Conservation (phyloP, 2,797 vertebrate genomes). For the Acrossocheilus wenchowensis region DNA sequence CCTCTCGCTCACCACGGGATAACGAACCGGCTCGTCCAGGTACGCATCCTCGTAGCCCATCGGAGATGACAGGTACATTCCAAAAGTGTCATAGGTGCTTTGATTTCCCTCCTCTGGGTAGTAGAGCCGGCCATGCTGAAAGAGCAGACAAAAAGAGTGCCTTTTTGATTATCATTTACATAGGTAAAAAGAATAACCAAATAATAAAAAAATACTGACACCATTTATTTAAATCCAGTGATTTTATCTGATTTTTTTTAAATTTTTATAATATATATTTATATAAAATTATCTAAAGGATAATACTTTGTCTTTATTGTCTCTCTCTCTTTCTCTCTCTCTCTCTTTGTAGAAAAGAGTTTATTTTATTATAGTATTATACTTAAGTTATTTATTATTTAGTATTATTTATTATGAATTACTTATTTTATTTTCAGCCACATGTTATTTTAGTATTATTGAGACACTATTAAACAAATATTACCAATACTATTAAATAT, state of each 20-base stretch:
- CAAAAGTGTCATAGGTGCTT: constrained; percentile 91
- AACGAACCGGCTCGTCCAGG: constrained; percentile 88
- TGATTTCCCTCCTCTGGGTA: constrained; percentile 89
- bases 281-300: background rate
- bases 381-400: background rate
- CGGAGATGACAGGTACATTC: constrained; percentile 92
- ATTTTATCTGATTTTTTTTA: background rate
- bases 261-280: background rate
- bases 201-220: background rate
- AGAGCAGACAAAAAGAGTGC: background rate
- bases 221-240: background rate
- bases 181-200: background rate
- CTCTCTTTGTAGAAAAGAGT: background rate
- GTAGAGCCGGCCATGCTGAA: constrained; percentile 89
- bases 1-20: constrained; percentile 82
- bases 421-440: background rate
- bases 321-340: too few species aligned
- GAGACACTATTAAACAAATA: background rate
- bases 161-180: background rate
- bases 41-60: constrained; percentile 92
- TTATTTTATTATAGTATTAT: background rate
- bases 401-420: too few species aligned
- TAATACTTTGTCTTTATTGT: background rate
- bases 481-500: background rate
- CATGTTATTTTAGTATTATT: background rate